Evolutionary conservation across 2,888 invertebrate species (phyloP), one percentile per base, ranked within the genome.

Genomic region (Ornithoptera priamus): DNA sequence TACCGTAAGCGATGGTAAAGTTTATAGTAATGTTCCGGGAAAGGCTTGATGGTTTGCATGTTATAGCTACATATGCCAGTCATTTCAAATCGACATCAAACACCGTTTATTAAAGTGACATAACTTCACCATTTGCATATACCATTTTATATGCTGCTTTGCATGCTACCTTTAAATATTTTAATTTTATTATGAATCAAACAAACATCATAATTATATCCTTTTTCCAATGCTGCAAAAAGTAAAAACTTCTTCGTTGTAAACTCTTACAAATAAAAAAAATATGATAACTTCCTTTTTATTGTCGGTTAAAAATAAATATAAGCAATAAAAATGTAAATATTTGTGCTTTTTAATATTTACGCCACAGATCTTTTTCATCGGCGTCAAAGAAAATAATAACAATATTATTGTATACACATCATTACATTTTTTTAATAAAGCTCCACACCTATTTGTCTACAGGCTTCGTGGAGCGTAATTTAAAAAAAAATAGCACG

Each of bases 11-110:
- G 70, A 71, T 71, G 68, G 59, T 57, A 17, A 50, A 18, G 12
- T 71, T 71, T 71, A 71, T 71, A 61, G 67, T 64, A 66, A 71
- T 57, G 61, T 71, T 71, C 71, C 62, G 22, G 46, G 71, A 71
- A 71, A n/a, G 66, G 62, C 20, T 58, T 62, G 68, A 69, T 66
- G 59, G 46, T 46, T 61, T 65, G 62, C 64, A 59, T 56, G 66
- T 70, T 66, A 70, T 22, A 20, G 36, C 66, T 8, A 18, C 57
- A 20, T 57, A 62, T 50, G 46, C 39, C 57, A 17, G 36, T 46
- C 62, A 61, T 69, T 69, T 65, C 62, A 61, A 62, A 69, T 69
- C 60, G 46, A 66, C 17, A 15, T 50, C 50, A 50, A 53, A 18
- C 53, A 42, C 18, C 46, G 53, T 65, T 65, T 22, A 69, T 57